Evolutionary conservation across 2,113 vertebrate species (phyloP).

Genomic region (Perca fluviatilis): DNA sequence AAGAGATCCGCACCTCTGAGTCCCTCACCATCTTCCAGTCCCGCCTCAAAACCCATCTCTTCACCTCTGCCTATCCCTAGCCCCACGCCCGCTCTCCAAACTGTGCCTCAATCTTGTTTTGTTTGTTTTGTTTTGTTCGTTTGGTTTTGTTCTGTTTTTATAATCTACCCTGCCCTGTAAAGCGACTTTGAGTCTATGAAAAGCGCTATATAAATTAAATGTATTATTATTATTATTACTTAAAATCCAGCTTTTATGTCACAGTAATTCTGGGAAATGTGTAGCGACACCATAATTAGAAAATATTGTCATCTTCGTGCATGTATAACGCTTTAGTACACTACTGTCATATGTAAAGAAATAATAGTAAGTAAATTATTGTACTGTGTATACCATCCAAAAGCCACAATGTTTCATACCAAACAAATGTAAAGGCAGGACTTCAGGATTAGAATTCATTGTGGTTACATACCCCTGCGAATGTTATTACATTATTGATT

Average conservation of each 20-base stretch:
- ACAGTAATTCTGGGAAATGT: neutral
- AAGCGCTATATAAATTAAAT: too few relatives aligned
- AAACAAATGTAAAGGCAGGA: neutral
- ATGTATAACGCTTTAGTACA: neutral
- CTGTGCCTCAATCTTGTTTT: too few relatives aligned
- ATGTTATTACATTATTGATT: conserved; percentile 83
- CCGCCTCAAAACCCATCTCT: too few relatives aligned
- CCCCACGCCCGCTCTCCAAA: too few relatives aligned
- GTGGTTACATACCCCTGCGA: conserved; percentile 61
- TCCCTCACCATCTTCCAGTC: too few relatives aligned
- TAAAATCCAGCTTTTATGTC: neutral
- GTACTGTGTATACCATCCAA: neutral
- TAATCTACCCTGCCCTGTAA: too few relatives aligned
- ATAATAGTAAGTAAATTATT: neutral
- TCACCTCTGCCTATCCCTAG: too few relatives aligned
- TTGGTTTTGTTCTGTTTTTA: too few relatives aligned
- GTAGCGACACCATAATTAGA: neutral
- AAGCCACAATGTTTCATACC: neutral
- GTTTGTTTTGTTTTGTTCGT: too few relatives aligned
- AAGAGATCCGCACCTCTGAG: too few relatives aligned
- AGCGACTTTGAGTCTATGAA: too few relatives aligned
- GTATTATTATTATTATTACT: too few relatives aligned
- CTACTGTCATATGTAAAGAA: neutral
- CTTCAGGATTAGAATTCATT: conserved; percentile 34
- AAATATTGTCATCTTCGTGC: neutral